These are phyloP conservation scores for Borostomias antarcticus DNA, from an alignment of 2,797 vertebrate species.

Conservation along the genomic window DNA sequence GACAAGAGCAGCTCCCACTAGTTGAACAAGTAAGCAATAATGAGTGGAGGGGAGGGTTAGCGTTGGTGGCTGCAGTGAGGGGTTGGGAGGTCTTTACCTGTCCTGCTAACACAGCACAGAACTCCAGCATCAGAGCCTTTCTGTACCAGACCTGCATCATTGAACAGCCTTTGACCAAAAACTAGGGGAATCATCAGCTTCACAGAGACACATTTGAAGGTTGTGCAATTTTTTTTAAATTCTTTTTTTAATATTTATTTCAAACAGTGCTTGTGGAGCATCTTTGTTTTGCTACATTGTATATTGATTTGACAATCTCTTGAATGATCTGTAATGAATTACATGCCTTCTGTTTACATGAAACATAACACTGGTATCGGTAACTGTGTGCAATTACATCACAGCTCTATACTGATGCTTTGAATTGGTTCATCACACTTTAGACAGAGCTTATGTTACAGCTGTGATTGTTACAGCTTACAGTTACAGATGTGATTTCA, in stretches of 20 bases:
- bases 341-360: conserved; percentile 33
- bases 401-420: not conserved
- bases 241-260: conserved; percentile 32
- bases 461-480: too few relatives aligned
- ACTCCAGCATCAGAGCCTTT: conserved; percentile 36
- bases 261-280: conserved; percentile 37
- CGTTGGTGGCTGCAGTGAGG: conserved; percentile 40
- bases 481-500: not conserved
- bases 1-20: conserved; percentile 42
- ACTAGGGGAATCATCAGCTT: conserved; percentile 53
- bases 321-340: conserved; percentile 37
- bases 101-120: conserved; percentile 10
- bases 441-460: too few relatives aligned
- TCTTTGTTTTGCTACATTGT: conserved; percentile 41
- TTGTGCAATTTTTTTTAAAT: conserved; percentile 9
- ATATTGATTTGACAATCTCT: conserved; percentile 72
- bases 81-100: conserved; percentile 27
- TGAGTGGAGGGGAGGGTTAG: conserved; percentile 42
- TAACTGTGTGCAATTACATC: not conserved
- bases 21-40: conserved; percentile 75
- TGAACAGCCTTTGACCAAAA: conserved; percentile 77
- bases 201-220: conserved; percentile 29
- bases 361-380: not conserved
- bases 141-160: conserved; percentile 43
- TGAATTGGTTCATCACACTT: not conserved